Evolutionary conservation across 2,797 vertebrate species (phyloP), one percentile per base, ranked within the genome.

Genomic region (Protonibea diacanthus): DNA sequence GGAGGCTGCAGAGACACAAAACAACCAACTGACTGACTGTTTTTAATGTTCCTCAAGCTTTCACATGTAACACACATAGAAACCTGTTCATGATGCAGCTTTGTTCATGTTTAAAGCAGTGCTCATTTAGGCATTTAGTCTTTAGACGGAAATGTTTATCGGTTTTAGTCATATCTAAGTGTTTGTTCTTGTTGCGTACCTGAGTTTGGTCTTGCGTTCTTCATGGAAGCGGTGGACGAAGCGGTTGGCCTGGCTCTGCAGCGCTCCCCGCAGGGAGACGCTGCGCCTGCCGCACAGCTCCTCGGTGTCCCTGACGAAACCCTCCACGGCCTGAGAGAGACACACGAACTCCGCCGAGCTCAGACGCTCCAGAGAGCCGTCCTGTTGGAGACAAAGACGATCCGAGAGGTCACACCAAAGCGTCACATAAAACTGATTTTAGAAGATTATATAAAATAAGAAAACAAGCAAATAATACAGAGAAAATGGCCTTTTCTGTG

Each of bases 191-290:
- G 33, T 8, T 9, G 15, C 1, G 67, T 92, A 98, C 98, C 98
- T 96, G 67, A 99, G 96, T 83, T 99, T 99, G 20, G 94, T 99
- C 90, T 98, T 99, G 88, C 98, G 96, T 61, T 99, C 98, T 51
- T 99, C 98, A 3, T 99, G 98, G 94, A 99, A 99, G 73, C 97
- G 96, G 69, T 98, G 97, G 61, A 99, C 97, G 79, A 99, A 99
- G 90, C 96, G 96, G 83, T 97, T 97, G 86, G 98, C 98, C 93
- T 99, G 98, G 78, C 97, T 98, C 93, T 99, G 98, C 81, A 99
- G 97, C 21, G 97, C 96, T 87, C 97, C 98, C 92, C 97, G 87
- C 86, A 99, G 94, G 61, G 97, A 98, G 86, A 95, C 95, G 25
- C 98, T 99, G 83, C 94, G 96, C 74, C 97, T 93, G 89, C 96